Percentiles rank a stretch among this genome's conserved stretches.
phyloP scores from a whole-genome alignment of 2,888 invertebrate species.

The Elysia crispata region DNA sequence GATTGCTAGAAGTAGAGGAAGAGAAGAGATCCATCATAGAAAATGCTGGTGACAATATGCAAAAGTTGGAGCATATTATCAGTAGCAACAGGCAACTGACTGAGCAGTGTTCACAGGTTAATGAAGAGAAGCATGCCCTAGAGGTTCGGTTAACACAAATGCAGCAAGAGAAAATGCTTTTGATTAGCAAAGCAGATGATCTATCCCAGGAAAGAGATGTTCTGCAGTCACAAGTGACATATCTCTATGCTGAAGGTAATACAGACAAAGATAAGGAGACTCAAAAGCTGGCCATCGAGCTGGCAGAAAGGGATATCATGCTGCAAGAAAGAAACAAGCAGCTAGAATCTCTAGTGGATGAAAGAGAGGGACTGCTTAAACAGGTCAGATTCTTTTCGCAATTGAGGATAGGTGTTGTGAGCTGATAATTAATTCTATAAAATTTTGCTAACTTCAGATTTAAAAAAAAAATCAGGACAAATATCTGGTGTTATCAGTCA shows the following conservation, averaged over 20 bases:
- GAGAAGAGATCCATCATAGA: conserved; percentile 50
- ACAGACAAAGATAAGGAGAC: too few relatives aligned
- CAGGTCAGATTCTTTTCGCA: not conserved
- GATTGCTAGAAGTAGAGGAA: conserved; percentile 51
- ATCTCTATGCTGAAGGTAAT: not conserved
- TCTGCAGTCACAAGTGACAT: conserved; percentile 2
- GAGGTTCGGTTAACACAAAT: not conserved
- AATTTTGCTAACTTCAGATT: too few relatives aligned
- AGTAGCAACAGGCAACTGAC: conserved; percentile 7
- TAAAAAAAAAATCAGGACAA: too few relatives aligned
- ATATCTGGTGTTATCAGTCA: too few relatives aligned
- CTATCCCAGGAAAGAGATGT: conserved; percentile 29
- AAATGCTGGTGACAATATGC: conserved; percentile 25
- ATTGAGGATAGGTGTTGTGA: too few relatives aligned
- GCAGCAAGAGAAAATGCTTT: not conserved
- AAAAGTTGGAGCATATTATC: conserved; percentile 30
- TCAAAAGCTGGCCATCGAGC: not conserved
- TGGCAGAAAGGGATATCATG: conserved; percentile 12
- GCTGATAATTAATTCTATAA: too few relatives aligned
- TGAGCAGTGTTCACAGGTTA: conserved; percentile 18
- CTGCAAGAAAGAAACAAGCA: conserved; percentile 5
- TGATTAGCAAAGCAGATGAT: not conserved
- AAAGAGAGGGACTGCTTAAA: conserved; percentile 36
- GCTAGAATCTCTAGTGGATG: conserved; percentile 27
- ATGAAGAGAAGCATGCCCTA: conserved; percentile 23